A percentile compares a stretch with the other conserved stretches of the same genome.
These are phyloP conservation scores for Aegithalos caudatus DNA, from an alignment of 2,113 vertebrate species.

Conservation along the genomic window DNA sequence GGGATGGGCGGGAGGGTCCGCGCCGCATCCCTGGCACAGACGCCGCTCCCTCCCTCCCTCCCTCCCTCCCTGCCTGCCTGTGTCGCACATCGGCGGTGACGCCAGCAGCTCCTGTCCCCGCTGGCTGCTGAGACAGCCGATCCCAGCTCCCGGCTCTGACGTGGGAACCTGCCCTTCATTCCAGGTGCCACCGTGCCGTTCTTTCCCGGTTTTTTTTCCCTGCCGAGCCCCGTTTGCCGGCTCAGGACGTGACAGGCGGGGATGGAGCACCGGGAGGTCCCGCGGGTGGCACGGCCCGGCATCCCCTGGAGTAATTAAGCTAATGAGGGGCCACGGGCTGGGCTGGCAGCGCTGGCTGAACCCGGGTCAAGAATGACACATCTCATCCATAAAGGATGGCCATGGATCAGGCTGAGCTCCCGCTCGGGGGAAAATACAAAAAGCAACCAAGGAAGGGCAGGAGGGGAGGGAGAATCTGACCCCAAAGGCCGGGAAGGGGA, in stretches of 20 bases:
- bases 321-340: neutral
- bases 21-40: conserved; percentile 16
- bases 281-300: too few species aligned
- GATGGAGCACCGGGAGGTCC: neutral
- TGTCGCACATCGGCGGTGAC: conserved; percentile 35
- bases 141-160: neutral
- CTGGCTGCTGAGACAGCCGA: conserved; percentile 19
- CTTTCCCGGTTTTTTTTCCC: neutral
- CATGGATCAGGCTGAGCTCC: neutral
- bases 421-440: neutral
- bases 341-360: neutral
- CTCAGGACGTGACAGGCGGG: neutral
- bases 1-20: neutral
- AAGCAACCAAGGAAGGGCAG: neutral
- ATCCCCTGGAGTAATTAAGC: neutral
- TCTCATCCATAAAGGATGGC: neutral
- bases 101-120: conserved; percentile 54
- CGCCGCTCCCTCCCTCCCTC: neutral
- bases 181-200: neutral
- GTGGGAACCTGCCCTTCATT: neutral
- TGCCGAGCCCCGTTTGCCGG: neutral
- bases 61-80: neutral
- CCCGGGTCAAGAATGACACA: neutral
- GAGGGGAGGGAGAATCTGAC: neutral
- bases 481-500: neutral